Base-by-base conservation (phyloP, 2,888 invertebrate genomes). In the Acrocera orbiculus region DNA sequence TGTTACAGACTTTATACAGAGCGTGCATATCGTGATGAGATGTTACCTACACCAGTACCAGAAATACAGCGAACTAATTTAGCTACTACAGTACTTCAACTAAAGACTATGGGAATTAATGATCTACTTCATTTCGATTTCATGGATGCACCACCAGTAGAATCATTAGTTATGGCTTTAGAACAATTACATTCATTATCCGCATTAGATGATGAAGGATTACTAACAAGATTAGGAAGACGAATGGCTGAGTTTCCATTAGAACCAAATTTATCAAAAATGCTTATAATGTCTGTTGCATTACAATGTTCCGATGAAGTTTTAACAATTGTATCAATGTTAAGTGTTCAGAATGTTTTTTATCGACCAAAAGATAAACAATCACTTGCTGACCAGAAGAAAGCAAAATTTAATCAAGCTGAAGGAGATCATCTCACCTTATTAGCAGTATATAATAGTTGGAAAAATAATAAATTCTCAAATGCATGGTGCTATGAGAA, bases 401-500 rank as follows among this genome's bases (percentile, higher is more conserved):
- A 98, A 53, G 95, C 96, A 0, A 96, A 96, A 62, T 99, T 98
- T 58, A 96, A 98, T 62, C 98, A 99, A 59, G 71, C 90, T 0
- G 98, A 98, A 58, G 98, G 98, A 1, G 98, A 99, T 59, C 98
- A 98, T 61, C 63, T 98, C 26, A 98, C 98, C 0, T 62, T 98
- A 16, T 61, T 98, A n/a, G 90, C 96, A 0, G 98, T 99, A 4
- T 98, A 93, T 56, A 98, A 98, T 56, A 92, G 95, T 31, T 99
- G 98, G 98, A 83, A 90, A 50, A 95, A 95, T 55, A 96, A 96
- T 54, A 95, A 96, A 62, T 96, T 96, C 59, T 92, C 92, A 0
- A 92, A 90, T 56, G 90, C 93, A 0, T 99, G 98, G 98, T 98
- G 98, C 58, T 96, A 93, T 52, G 96, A 98, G 56, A 98, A 98